Evolutionary conservation across 2,888 invertebrate genomes (phyloP), one percentile per base, ranked within the genome.

Genomic region (Synergus laeviventris): DNA sequence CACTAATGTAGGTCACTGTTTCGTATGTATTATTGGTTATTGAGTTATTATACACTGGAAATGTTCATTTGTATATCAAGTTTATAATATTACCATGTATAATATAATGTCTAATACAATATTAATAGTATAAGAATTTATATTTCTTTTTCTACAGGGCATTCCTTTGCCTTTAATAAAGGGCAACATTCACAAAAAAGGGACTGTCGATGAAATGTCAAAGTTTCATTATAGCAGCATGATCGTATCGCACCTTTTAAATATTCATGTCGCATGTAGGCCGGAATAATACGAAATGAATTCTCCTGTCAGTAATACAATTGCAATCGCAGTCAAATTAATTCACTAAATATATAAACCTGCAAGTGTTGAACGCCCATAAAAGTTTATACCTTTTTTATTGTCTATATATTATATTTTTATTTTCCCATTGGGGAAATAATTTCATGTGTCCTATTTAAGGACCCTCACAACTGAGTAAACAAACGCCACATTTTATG

Each of bases 1-100:
- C 31, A 45, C 49, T 66, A 66, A 24, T 49, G 45, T 66, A 66
- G 45, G 66, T 49, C 66, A 66, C 31, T 45, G 45, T 66, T 49
- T 62, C 38, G 39, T 62, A 12, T 12, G 42, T 42, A 31, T 4
- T 31, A 31, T 31, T 31, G 7, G 31, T 31, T 31, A 31, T 31
- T 31, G 31, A 31, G 31, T 31, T 31, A 24, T 14, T 4, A 16
- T 42, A 39, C 38, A 4, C 1, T 31, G 31, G 31, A 31, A 31
- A 31, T 31, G 2, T 31, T 31, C 1, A 31, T 31, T 31, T 31
- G 31, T 31, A 31, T 31, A 31, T 31, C 2, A 31, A 31, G 2
- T 31, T 31, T 31, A 31, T 31, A 31, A n/a, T n/a, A n/a, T n/a
- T n/a, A n/a, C n/a, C n/a, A n/a, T n/a, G n/a, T n/a, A n/a, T n/a